Evolutionary conservation across 1,140 invertebrate genomes (phyloP), one percentile per base, ranked within the genome.

Genomic region (Listronotus bonariensis): DNA sequence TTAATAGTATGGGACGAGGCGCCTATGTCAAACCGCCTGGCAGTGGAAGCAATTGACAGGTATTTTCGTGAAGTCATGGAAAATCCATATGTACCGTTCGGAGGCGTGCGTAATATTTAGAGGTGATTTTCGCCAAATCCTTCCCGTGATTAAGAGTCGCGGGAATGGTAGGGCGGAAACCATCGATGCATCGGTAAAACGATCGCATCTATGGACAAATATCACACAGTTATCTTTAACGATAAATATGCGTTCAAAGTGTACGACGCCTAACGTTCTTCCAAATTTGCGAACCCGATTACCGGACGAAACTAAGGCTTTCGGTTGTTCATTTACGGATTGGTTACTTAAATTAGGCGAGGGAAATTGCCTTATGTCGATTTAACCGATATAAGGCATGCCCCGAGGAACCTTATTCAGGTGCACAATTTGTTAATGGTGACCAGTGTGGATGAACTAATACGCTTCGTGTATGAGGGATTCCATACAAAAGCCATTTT

Each of bases 1-100:
- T 26, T 77, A 42, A 72, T 56, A 74, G 62, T 78, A 31, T 76
- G 69, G 68, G 74, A 77, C 52, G 76, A 78, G 61, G 73, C 71
- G 1, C 68, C 70, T 5, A 76, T 76, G 74, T 41, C 71, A 26
- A 10, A 70, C 65, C n/a, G 18, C 51, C 32, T 68, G 65, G 72
- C 69, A 0, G 15, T 76, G 7, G 46, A 74, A 38, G 61, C 67
- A 3, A 36, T 71, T 6, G 69, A 75, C 54, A 48, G 60, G 43
- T 65, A 65, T 41, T 57, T 73, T 18, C 49, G 53, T 18, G 65
- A 71, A 48, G 56, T 72, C 61, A 58, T 45, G 41, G 57, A 26
- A 66, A 54, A 42, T n/a, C 14, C 20, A 26, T 26, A 54, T 59
- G 2, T 57, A 40, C 70, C 61, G 5, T 76, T 77, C 53, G 72